Percentiles rank a stretch among this genome's conserved stretches.
These are phyloP conservation scores for Pelobates fuscus DNA, from an alignment of 2,113 vertebrate species.

Conservation along the genomic window DNA sequence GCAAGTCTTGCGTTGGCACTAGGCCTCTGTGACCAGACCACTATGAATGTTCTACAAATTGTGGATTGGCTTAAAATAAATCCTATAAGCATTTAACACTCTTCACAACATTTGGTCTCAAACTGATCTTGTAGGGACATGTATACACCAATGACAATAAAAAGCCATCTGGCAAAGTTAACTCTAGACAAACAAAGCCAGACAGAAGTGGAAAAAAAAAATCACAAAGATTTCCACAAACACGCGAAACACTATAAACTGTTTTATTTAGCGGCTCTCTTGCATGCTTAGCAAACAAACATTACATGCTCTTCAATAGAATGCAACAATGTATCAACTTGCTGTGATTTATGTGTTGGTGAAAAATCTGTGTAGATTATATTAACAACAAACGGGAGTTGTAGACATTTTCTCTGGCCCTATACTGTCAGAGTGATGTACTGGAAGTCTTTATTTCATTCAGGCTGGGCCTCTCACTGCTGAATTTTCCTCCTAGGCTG, in stretches of 20 bases:
- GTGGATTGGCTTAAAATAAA: constrained; percentile 79
- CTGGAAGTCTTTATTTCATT: constrained; percentile 99
- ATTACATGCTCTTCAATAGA: constrained; percentile 53
- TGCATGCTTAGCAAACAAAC: constrained; percentile 86
- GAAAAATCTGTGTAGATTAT: constrained; percentile 65
- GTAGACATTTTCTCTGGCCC: constrained; percentile 89
- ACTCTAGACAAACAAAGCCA: constrained; percentile 96
- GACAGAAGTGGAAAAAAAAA: constrained; percentile 95
- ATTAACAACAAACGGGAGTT: constrained; percentile 75
- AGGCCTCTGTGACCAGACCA: constrained; percentile 68
- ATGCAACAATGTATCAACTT: constrained; percentile 24
- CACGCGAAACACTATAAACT: constrained; percentile 92
- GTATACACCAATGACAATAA: constrained; percentile 95
- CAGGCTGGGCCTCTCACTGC: constrained; percentile 92
- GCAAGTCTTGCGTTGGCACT: constrained; percentile 7
- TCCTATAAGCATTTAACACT: constrained; percentile 78
- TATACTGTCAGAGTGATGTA: constrained; percentile 96
- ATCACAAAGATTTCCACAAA: constrained; percentile 95
- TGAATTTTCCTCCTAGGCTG: constrained; percentile 91
- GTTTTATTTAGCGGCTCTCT: constrained; percentile 89
- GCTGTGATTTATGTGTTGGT: constrained; percentile 47
- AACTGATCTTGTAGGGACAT: constrained; percentile 92
- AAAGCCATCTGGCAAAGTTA: constrained; percentile 94
- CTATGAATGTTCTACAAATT: constrained; percentile 66
- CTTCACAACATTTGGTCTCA: constrained; percentile 95